Base-by-base conservation (phyloP, 1,140 invertebrate genomes). In the Cydia amplana region DNA sequence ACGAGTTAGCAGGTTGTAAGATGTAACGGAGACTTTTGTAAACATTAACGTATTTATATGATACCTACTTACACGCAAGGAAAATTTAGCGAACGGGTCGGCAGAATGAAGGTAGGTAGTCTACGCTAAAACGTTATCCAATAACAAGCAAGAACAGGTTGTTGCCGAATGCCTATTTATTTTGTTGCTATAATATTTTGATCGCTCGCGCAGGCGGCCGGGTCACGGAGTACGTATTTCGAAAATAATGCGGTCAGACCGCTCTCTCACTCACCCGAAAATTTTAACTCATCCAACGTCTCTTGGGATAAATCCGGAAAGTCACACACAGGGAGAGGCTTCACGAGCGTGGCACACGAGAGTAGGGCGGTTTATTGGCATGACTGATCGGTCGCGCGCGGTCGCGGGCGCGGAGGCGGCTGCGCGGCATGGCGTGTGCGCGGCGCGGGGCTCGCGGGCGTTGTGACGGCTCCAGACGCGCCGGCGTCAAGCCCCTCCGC, bases 181-280 rank as follows among this genome's bases (percentile, higher is more conserved):
- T 72, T 84, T 87, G 87, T 89, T 89, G 85, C 88, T 85, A 87
- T 88, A 86, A 86, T 92, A 89, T 92, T 92, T 92, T 91, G 88
- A 91, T 91, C 80, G 82, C 85, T 83, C 81, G 84, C 87, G 79
- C 85, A 84, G 82, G 84, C 88, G 85, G 87, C 85, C 87, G 89
- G 87, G 89, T 89, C 84, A 83, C 80, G 82, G 87, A 84, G 87
- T 90, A 90, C 88, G 90, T 92, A 92, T 92, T 91, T 90, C 89
- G 86, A 89, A 90, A 92, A 92, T 92, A 92, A 92, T 92, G 90
- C 90, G 90, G 90, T 92, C 90, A 92, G 89, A 92, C 90, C 88
- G 87, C 88, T 92, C 87, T 91, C 90, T 88, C 89, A 92, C 91
- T 92, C 89, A 91, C 91, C 91, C 89, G 85, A 91, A 92, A 60